phyloP scores from a whole-genome alignment of 2,797 vertebrate genomes.

The Halcyon smyrnensis region DNA sequence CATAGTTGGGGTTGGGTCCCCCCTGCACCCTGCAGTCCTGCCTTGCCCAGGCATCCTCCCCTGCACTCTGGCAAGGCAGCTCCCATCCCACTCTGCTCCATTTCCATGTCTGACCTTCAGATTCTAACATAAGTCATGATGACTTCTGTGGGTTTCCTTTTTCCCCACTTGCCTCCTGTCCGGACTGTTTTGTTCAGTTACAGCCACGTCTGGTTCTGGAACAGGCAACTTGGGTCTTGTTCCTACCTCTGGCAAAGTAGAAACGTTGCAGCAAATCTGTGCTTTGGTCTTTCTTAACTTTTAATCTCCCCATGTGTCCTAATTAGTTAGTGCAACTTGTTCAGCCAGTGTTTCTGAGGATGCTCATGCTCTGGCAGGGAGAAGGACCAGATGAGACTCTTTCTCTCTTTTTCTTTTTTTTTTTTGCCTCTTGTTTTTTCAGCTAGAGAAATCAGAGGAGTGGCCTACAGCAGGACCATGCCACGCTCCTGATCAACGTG shows the following conservation, averaged over 20 bases:
- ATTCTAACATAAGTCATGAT: rapidly evolving
- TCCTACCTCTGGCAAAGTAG: background rate
- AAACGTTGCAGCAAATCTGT: background rate
- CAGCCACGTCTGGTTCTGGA: background rate
- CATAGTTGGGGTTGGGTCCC: rapidly evolving
- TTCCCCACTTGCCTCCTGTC: background rate
- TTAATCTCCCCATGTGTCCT: slow-evolving; percentile 51
- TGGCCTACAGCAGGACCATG: background rate
- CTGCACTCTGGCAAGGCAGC: background rate
- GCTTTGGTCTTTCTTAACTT: slow-evolving; percentile 37
- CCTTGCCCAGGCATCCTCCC: background rate
- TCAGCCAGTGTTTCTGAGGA: background rate
- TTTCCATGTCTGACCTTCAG: background rate
- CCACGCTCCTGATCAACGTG: background rate
- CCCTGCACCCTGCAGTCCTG: background rate
- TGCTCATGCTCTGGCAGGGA: background rate
- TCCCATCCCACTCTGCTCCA: background rate
- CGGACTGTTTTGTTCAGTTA: background rate
- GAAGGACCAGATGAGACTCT: background rate
- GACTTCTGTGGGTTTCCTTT: background rate
- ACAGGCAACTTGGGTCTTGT: background rate
- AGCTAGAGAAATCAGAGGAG: background rate
- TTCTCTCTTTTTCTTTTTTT: background rate
- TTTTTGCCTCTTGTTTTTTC: background rate
- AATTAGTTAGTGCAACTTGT: slow-evolving; percentile 45